Evolutionary conservation across 2,113 vertebrate species (phyloP), one percentile per base, ranked within the genome.

Genomic region (Hirundichthys speculiger): DNA sequence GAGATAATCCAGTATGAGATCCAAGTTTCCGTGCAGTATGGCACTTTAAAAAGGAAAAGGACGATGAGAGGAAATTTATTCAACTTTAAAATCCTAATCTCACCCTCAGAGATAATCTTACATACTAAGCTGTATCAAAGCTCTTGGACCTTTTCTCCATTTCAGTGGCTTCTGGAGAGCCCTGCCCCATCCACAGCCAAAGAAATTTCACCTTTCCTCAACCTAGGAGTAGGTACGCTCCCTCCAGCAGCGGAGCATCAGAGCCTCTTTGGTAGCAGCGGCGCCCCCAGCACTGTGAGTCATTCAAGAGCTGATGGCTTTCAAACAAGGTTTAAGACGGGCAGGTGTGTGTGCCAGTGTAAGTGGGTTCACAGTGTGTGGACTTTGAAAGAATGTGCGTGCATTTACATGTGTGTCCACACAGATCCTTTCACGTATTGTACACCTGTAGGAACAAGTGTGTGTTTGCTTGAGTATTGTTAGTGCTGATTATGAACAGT

Each of bases 401-500:
- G 65, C 80, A 63, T 82, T 77, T 73, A 64, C 53, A 12, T 55
- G 41, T 76, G 67, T 67, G 56, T 41, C 39, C 0, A 13, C 13
- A 1, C 54, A 13, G 41, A 63, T 69, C 51, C 59, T 42, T 64
- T 83, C 64, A 63, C 13, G 19, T 57, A 21, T 61, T 42, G 48
- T 70, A 62, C 78, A 87, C 77, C 63, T 85, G 82, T 77, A 58
- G 47, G 46, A 66, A 78, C 80, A 73, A 77, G 76, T 70, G 76
- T 53, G 72, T 69, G 76, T 73, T 75, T 75, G 60, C 56, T 73
- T 47, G 61, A 71, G 56, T 20, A 40, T 8, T 25, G 25, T 59
- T 34, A 40, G 69, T 64, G 61, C 41, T 48, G 69, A 66, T 66
- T 68, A 24, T 53, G 68, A 75, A 39, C 54, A 50, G 61, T 80